Evolutionary conservation across 2,888 invertebrate species (phyloP), one percentile per base, ranked within the genome.

Genomic region (Caenorhabditis sp.): DNA sequence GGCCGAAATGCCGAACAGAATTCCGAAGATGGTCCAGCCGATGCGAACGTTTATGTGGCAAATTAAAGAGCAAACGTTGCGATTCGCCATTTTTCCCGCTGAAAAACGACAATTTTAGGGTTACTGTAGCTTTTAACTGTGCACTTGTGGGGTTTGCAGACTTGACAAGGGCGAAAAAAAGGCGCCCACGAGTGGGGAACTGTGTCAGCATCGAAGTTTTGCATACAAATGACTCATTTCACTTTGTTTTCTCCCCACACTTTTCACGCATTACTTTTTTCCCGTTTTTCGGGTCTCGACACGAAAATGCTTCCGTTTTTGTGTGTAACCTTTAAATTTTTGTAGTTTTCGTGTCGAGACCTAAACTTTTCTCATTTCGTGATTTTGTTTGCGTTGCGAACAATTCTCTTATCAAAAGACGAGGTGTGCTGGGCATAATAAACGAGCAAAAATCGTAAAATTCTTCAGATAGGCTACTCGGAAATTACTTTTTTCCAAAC

Each of bases 1-100:
- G 15, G 71, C 71, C 1, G 71, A 72, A 6, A 72, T 58, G 24
- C 72, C 72, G 37, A 72, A 63, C 7, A 72, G 39, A 13, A 72
- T 72, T 41, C 72, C 72, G 37, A 63, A 72, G 1, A 72, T 52
- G 11, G 72, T 72, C 63, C 63, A 72, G 17, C 58, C 72, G 41
- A 72, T 72, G 41, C 72, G 55, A 1, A 72, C 72, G 43, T 72
- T 72, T 0, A 72, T 72, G 35, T 72, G 72, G 22, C 72, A 72
- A 8, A 72, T 48, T 6, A 72, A 27, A 20, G 43, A 30, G 30
- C 63, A 72, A 46, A 39, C 62, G 6, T 52, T 45, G 3, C 53
- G 27, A 15, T 52, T 45, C 52, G 63, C 41, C 63, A 63, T 63
- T 52, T 41, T 63, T 3, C 9, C 9, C 6, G 35, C 35, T 35